These are phyloP conservation scores for Drosophila saltans DNA, from an alignment of 1,140 invertebrate genomes.

Conservation along the genomic window DNA sequence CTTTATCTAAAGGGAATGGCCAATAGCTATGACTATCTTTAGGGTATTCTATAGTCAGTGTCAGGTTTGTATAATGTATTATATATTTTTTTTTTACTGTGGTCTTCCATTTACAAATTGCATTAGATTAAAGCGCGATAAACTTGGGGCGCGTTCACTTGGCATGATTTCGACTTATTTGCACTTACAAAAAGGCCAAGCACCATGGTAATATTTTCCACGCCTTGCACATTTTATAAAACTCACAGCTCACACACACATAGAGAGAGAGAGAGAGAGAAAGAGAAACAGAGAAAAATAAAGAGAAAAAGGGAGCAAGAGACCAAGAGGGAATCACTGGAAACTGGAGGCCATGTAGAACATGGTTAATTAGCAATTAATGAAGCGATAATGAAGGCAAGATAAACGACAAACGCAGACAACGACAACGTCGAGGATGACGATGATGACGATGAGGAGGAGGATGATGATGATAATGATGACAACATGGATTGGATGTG, in stretches of 20 bases:
- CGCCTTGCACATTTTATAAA: conserved; percentile 76
- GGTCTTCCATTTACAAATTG: conserved; percentile 77
- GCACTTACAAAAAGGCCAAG: conserved; percentile 79
- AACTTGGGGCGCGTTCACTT: conserved; percentile 71
- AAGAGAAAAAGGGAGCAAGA: conserved; percentile 3
- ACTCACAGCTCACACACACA: conserved; percentile 13
- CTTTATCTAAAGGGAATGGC: too few species aligned
- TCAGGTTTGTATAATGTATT: background rate
- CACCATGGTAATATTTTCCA: conserved; percentile 67
- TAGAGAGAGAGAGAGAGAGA: background rate
- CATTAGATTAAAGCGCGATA: conserved; percentile 80
- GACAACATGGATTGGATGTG: conserved; percentile 37
- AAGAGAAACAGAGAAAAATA: background rate
- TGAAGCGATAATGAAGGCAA: conserved; percentile 81
- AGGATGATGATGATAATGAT: conserved; percentile 18
- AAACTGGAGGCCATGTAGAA: conserved; percentile 67
- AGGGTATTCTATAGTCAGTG: background rate
- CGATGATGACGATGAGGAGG: conserved; percentile 28
- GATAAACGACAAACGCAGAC: conserved; percentile 66
- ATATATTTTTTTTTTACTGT: conserved; percentile 9
- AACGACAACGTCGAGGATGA: conserved; percentile 20
- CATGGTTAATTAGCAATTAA: conserved; percentile 82
- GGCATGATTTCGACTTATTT: conserved; percentile 80
- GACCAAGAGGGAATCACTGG: conserved; percentile 13
- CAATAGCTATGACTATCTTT: background rate